phyloP scores from a whole-genome alignment of 92 coral and sea anemone species.

The Phenganax marumi region DNA sequence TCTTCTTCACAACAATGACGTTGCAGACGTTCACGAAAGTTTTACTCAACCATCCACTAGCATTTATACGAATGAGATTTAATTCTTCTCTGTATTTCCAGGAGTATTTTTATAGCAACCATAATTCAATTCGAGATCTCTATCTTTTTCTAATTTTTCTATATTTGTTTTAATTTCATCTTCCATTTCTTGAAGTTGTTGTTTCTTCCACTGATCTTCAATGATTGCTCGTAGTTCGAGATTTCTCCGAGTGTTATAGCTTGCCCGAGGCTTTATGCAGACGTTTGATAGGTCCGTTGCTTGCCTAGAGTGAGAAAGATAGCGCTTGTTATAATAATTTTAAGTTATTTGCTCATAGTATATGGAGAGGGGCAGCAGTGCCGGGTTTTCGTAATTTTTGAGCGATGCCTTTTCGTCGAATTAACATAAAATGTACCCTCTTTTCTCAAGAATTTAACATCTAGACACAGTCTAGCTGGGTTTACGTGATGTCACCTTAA shows the following conservation, averaged over 20 bases:
- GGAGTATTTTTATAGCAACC: slow-evolving; percentile 25
- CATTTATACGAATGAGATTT: too few species aligned
- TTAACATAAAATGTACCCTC: too few species aligned
- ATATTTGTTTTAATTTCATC: slow-evolving; percentile 42
- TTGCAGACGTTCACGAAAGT: too few species aligned
- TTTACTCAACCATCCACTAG: too few species aligned
- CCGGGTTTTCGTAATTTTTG: background rate
- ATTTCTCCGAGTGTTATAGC: slow-evolving; percentile 74
- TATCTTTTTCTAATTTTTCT: slow-evolving; percentile 17
- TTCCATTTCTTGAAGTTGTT: slow-evolving; percentile 76
- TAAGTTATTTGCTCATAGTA: too few species aligned
- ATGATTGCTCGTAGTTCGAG: slow-evolving; percentile 79
- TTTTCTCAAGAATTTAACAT: too few species aligned
- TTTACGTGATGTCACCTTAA: background rate
- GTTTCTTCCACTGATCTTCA: slow-evolving; percentile 91
- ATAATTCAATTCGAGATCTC: slow-evolving; percentile 10
- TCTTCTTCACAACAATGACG: too few species aligned
- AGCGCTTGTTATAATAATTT: background rate
- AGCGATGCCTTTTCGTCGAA: too few species aligned
- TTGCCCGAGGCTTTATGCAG: slow-evolving; percentile 69
- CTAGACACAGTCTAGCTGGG: too few species aligned
- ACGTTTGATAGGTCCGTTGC: slow-evolving; percentile 87
- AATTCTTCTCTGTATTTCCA: slow-evolving; percentile 17
- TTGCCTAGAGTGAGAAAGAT: slow-evolving; percentile 59
- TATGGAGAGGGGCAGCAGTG: background rate